Percentiles rank a stretch among this genome's conserved stretches.
These are phyloP conservation scores for Hypomecis atomaria DNA, from an alignment of 2,888 invertebrate genomes.

Conservation along the genomic window DNA sequence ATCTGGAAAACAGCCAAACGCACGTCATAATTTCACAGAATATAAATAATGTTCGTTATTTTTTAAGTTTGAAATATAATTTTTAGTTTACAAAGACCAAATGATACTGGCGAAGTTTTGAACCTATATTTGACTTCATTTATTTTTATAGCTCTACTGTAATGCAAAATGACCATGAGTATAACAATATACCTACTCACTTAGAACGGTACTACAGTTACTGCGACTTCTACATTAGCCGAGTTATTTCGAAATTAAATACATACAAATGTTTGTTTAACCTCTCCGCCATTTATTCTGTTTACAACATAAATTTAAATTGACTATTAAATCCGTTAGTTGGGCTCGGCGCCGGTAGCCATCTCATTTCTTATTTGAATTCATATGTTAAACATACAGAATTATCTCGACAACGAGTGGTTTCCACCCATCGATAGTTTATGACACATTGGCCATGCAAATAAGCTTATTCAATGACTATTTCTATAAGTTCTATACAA, in stretches of 20 bases:
- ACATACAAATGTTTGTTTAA: conserved; percentile 30
- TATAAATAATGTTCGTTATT: too few relatives aligned
- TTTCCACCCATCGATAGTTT: conserved; percentile 20
- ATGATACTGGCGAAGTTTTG: too few relatives aligned
- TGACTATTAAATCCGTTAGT: conserved; percentile 24
- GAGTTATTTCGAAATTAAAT: conserved; percentile 27
- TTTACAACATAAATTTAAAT: conserved; percentile 30
- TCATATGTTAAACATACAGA: conserved; percentile 29
- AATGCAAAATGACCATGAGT: too few relatives aligned
- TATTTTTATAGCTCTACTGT: too few relatives aligned
- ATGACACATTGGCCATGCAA: conserved; percentile 23
- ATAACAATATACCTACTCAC: too few relatives aligned
- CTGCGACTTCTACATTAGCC: conserved; percentile 18
- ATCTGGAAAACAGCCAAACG: too few relatives aligned
- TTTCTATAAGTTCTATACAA: conserved; percentile 13
- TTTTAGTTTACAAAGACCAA: too few relatives aligned
- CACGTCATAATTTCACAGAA: too few relatives aligned
- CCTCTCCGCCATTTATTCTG: conserved; percentile 25
- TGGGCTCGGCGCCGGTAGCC: conserved; percentile 20
- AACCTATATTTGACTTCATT: too few relatives aligned
- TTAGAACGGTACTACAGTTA: not conserved
- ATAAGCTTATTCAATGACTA: conserved; percentile 29
- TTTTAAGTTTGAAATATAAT: too few relatives aligned
- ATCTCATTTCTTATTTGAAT: conserved; percentile 13
- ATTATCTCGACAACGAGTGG: conserved; percentile 21